Conservation (phyloP, 2,797 vertebrate genomes). For the Heteromormyrus szaboi region DNA sequence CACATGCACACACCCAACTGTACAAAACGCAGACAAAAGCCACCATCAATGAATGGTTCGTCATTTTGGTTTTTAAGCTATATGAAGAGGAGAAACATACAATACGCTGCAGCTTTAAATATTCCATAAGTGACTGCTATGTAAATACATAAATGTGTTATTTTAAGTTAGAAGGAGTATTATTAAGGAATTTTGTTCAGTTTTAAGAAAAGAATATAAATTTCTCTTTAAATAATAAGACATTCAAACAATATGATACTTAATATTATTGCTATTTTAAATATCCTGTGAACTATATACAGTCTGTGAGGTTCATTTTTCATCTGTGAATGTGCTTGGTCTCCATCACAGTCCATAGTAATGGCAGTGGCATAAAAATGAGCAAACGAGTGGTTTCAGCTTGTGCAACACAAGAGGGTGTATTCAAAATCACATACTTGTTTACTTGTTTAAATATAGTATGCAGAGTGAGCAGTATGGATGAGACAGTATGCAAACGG, state of each 20-base stretch:
- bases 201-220: constrained; percentile 55
- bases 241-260: constrained; percentile 66
- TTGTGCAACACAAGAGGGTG: neutral
- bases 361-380: neutral
- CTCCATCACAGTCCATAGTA: neutral
- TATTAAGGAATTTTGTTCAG: neutral
- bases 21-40: neutral
- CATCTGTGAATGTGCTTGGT: neutral
- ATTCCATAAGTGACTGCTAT: constrained; percentile 59
- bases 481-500: neutral
- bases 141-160: constrained; percentile 59
- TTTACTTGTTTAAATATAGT: neutral
- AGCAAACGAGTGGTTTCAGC: neutral
- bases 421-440: neutral
- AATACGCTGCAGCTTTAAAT: constrained; percentile 69
- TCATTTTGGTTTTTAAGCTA: constrained; percentile 31
- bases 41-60: neutral
- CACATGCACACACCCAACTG: neutral
- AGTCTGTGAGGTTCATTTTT: constrained; percentile 1
- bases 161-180: constrained; percentile 59
- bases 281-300: constrained; percentile 51
- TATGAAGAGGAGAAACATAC: constrained; percentile 58
- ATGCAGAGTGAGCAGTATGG: neutral
- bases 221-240: constrained; percentile 68
- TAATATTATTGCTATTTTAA: constrained; percentile 60